Conservation (phyloP, 1,140 invertebrate species). For the Andricus grossulariae region DNA sequence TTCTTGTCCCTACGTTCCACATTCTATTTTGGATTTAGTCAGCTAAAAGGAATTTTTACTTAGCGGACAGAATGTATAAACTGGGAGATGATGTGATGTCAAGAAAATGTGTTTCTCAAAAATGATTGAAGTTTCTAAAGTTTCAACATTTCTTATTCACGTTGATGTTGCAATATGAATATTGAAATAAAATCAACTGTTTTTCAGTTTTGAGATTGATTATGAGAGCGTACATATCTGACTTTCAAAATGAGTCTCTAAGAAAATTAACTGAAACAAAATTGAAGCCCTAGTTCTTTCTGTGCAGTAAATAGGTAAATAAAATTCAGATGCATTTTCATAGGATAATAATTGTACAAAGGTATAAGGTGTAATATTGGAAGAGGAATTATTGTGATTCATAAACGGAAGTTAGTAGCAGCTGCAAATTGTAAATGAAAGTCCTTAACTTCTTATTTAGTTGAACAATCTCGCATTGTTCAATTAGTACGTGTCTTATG, state of each 20-base stretch:
- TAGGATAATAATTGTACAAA: too few species aligned
- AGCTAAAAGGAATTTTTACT: conserved; percentile 1
- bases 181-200: neutral
- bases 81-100: conserved; percentile 8
- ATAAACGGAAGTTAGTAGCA: too few species aligned
- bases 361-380: too few species aligned
- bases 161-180: neutral
- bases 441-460: neutral
- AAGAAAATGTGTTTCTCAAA: neutral
- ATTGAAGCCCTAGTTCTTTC: too few species aligned
- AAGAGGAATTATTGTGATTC: too few species aligned
- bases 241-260: neutral
- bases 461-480: neutral
- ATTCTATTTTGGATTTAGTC: conserved; percentile 13
- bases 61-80: neutral
- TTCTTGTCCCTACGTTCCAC: neutral
- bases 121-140: neutral
- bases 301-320: too few species aligned
- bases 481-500: neutral
- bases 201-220: neutral
- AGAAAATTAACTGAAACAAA: too few species aligned
- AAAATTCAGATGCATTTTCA: too few species aligned
- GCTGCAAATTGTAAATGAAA: too few species aligned
- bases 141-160: neutral
- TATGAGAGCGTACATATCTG: neutral